These are phyloP conservation scores for Trematomus loennbergii DNA, from an alignment of 2,113 vertebrate genomes.

Conservation along the genomic window DNA sequence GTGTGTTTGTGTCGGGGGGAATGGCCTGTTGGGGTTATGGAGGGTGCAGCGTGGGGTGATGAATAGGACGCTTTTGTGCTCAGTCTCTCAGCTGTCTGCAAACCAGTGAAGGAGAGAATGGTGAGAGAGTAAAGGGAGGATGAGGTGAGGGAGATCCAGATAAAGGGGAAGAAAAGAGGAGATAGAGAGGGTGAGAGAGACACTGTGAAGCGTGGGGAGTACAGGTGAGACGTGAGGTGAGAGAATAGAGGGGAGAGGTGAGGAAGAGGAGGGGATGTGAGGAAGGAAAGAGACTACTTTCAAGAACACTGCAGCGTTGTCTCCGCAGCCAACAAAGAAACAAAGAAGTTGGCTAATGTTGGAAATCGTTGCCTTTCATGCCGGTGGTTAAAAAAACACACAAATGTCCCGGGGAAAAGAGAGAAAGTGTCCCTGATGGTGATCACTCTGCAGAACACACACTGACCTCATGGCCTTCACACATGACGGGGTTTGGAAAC, in stretches of 20 bases:
- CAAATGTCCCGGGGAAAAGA: slow-evolving; percentile 19
- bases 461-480: slow-evolving; percentile 77
- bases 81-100: slow-evolving; percentile 75
- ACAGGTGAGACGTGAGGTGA: slow-evolving; percentile 65
- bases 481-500: slow-evolving; percentile 75
- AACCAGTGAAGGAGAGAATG: slow-evolving; percentile 75
- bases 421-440: slow-evolving; percentile 40
- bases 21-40: slow-evolving; percentile 77
- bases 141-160: slow-evolving; percentile 66
- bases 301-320: slow-evolving; percentile 57
- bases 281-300: slow-evolving; percentile 48
- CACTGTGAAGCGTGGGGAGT: slow-evolving; percentile 60
- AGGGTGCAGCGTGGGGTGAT: slow-evolving; percentile 76
- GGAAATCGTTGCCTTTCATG: slow-evolving; percentile 59
- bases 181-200: slow-evolving; percentile 56
- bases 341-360: slow-evolving; percentile 59
- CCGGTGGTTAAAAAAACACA: slow-evolving; percentile 26
- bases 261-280: slow-evolving; percentile 60
- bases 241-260: slow-evolving; percentile 58
- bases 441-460: slow-evolving; percentile 62
- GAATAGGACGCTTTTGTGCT: slow-evolving; percentile 81
- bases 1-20: slow-evolving; percentile 57
- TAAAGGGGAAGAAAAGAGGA: slow-evolving; percentile 62
- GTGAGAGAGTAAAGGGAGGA: slow-evolving; percentile 59
- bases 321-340: slow-evolving; percentile 50